A percentile compares a stretch with the other conserved stretches of the same genome.
Conservation (phyloP, 2,797 vertebrate genomes). For the Scleropages formosus region DNA sequence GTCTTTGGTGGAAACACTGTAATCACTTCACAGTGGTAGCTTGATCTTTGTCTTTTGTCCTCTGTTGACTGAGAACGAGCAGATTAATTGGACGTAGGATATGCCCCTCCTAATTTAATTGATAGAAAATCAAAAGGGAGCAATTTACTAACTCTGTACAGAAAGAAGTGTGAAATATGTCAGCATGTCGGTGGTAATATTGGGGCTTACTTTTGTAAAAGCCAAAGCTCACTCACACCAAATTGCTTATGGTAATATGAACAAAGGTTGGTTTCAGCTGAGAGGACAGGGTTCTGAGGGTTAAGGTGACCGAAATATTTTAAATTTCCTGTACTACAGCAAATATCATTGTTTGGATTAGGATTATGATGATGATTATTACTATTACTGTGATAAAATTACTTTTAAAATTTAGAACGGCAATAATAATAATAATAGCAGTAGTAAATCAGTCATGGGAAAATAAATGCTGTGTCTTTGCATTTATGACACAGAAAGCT, state of each 20-base stretch:
- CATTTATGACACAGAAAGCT: no score
- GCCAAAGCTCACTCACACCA: background rate
- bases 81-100: conserved; percentile 17
- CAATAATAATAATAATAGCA: background rate
- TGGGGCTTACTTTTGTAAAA: no score
- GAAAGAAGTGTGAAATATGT: background rate
- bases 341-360: background rate
- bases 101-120: conserved; percentile 20
- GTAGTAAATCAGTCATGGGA: background rate
- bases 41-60: background rate
- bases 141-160: background rate
- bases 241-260: background rate
- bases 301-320: background rate
- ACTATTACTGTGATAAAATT: conserved; percentile 6
- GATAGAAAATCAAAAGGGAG: conserved; percentile 21
- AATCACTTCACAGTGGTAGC: conserved; percentile 27
- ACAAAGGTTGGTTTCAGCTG: background rate
- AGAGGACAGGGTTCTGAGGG: background rate
- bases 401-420: background rate
- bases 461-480: background rate
- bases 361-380: background rate
- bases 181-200: background rate
- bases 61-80: conserved; percentile 4
- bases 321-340: background rate
- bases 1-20: conserved; percentile 4